phyloP scores from a whole-genome alignment of 2,113 vertebrate species.

The Petromus typicus region DNA sequence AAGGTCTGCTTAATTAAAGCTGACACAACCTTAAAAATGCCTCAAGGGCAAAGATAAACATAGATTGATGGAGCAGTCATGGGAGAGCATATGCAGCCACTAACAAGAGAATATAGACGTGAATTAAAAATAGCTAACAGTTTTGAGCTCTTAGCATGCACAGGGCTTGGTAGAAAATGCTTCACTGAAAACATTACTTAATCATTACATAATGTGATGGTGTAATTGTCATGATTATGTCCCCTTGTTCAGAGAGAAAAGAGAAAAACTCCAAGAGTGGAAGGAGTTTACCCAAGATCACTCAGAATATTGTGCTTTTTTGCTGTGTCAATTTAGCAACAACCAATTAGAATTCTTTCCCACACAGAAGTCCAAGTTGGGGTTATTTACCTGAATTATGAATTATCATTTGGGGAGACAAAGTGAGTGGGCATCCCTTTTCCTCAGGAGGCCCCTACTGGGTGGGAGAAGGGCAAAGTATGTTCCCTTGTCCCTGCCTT shows the following conservation, averaged over 20 bases:
- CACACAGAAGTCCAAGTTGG: background rate
- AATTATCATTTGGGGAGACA: background rate
- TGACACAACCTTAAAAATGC: background rate
- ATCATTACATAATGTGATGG: background rate
- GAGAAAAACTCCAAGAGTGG: background rate
- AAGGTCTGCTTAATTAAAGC: slow-evolving; percentile 51
- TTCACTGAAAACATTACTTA: slow-evolving; percentile 1
- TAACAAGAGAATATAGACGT: background rate
- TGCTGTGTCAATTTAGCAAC: background rate
- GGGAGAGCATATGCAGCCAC: background rate
- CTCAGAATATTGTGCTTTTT: background rate
- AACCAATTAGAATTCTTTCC: background rate
- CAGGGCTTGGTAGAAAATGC: background rate
- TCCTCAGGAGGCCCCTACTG: background rate
- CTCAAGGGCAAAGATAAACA: slow-evolving; percentile 36
- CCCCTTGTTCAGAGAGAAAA: background rate
- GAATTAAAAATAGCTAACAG: background rate
- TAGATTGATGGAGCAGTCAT: background rate
- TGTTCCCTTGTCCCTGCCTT: background rate
- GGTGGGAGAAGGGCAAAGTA: background rate
- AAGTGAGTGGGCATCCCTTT: background rate
- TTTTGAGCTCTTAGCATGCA: background rate
- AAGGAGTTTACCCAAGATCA: background rate
- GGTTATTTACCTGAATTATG: background rate
- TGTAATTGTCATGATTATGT: background rate